Base-by-base conservation (phyloP, 2,888 invertebrate genomes). In the Sinopyrophorus schimmeli region DNA sequence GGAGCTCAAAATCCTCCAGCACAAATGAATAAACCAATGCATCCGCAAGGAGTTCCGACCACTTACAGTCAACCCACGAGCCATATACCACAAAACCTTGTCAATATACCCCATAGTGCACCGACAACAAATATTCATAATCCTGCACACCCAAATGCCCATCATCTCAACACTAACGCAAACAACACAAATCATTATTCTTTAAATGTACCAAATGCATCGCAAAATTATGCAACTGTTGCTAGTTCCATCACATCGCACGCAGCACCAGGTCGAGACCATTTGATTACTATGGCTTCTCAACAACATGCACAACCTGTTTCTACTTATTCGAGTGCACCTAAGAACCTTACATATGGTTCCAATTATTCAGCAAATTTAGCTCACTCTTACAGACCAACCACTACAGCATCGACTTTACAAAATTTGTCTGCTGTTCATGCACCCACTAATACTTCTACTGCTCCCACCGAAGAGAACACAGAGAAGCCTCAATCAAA, bases 1-100 rank as follows among this genome's bases (percentile, higher is more conserved):
- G 62, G 63, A 32, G 70, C 74, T 68, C 72, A 77, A 72, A 67
- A 63, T 54, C 55, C 69, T 14, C 54, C 65, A 15, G 52, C 62
- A 11, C 66, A 62, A 38, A 46, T 68, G 30, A 66, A 60, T 39
- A 71, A 71, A 53, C 64, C 67, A 10, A 67, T 69, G 66, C 70
- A 68, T 63, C 63, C 67, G 2, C 70, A 68, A 59, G 58, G 61
- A 18, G 53, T 66, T 7, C 62, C 68, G 3, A 52, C 66, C 3
- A 61, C 65, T 3, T 69, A 69, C 52, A 66, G 68, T 17, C 71
- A 71, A 43, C 67, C 68, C 4, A 53, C 64, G 24, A 59, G 63
- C 21, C 67, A 70, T 39, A 56, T 68, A 47, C 60, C 69, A 5
- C 69, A 66, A 51, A 66, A 61, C 50, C 53, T 67, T 48, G 61